These are phyloP conservation scores for Drosophila affinis DNA, from an alignment of 2,888 invertebrate genomes.

Conservation along the genomic window DNA sequence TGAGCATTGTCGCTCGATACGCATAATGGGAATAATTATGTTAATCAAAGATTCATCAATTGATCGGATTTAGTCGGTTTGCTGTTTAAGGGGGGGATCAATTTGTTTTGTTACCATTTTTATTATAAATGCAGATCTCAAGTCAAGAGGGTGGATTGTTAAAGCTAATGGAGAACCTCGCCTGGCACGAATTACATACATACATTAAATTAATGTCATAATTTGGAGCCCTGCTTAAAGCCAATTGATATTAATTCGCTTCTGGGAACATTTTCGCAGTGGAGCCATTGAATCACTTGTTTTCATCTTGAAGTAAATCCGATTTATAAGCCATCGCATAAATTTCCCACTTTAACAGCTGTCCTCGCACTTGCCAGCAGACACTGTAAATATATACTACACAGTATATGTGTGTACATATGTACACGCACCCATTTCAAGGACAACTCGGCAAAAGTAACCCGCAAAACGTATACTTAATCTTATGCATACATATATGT, in stretches of 20 bases:
- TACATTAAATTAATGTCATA: background rate
- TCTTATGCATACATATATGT: slow-evolving; percentile 15
- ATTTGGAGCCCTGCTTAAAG: background rate
- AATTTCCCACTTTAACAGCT: slow-evolving; percentile 56
- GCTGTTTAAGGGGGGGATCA: slow-evolving; percentile 8
- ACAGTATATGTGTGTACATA: slow-evolving; percentile 11
- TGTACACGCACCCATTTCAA: slow-evolving; percentile 29
- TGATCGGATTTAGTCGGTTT: slow-evolving; percentile 22
- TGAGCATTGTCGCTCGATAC: background rate
- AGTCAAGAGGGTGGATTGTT: background rate
- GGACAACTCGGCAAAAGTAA: slow-evolving; percentile 38
- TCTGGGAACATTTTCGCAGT: background rate
- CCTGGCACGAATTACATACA: background rate
- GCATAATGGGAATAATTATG: slow-evolving; percentile 23
- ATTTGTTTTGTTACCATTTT: background rate
- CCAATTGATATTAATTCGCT: slow-evolving; percentile 12
- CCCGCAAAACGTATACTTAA: background rate
- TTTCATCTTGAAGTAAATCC: slow-evolving; percentile 38
- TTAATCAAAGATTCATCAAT: slow-evolving; percentile 35
- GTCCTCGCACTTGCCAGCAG: slow-evolving; percentile 56
- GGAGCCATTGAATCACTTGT: slow-evolving; percentile 28
- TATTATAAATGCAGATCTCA: background rate
- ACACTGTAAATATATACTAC: slow-evolving; percentile 3
- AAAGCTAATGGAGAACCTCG: background rate
- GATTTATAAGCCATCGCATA: slow-evolving; percentile 61